These are phyloP conservation scores for Oryzias javanicus DNA, from an alignment of 2,113 vertebrate species.

Conservation along the genomic window DNA sequence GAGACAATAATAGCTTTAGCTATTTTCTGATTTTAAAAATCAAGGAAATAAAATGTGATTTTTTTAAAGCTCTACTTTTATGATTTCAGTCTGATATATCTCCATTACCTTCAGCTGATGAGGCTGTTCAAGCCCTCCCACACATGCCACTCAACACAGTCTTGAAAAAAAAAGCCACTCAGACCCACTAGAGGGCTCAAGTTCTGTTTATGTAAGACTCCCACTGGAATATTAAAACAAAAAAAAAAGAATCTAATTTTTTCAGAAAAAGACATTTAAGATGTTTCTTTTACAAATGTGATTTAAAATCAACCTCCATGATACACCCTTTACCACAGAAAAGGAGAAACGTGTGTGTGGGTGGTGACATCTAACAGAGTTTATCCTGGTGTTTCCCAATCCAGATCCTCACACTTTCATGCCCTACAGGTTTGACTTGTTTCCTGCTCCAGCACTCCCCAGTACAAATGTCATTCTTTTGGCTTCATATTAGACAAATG, in stretches of 20 bases:
- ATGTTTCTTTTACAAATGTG: background rate
- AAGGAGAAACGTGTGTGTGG: too few relatives aligned
- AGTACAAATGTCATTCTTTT: too few relatives aligned
- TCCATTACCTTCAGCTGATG: conserved; percentile 6
- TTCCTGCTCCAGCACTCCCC: too few relatives aligned
- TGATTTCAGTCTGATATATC: background rate
- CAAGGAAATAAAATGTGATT: background rate
- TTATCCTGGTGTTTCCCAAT: too few relatives aligned
- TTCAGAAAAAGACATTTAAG: background rate
- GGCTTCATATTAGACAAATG: too few relatives aligned
- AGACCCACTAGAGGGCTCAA: conserved; percentile 30
- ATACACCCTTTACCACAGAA: too few relatives aligned
- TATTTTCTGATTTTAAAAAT: conserved; percentile 22
- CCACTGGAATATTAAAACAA: conserved; percentile 9
- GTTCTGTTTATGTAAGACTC: conserved; percentile 8
- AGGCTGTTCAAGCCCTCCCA: conserved; percentile 11
- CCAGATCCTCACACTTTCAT: too few relatives aligned
- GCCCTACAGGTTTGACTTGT: too few relatives aligned
- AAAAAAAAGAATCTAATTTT: background rate
- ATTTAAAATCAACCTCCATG: background rate
- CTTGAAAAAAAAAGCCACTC: conserved; percentile 11
- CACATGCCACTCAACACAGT: conserved; percentile 13
- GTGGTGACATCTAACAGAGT: too few relatives aligned
- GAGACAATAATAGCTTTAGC: conserved; percentile 59
- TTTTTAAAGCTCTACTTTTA: background rate